phyloP scores from a whole-genome alignment of 53 echinoderm and acorn worm genomes.

The Patiria pectinifera region DNA sequence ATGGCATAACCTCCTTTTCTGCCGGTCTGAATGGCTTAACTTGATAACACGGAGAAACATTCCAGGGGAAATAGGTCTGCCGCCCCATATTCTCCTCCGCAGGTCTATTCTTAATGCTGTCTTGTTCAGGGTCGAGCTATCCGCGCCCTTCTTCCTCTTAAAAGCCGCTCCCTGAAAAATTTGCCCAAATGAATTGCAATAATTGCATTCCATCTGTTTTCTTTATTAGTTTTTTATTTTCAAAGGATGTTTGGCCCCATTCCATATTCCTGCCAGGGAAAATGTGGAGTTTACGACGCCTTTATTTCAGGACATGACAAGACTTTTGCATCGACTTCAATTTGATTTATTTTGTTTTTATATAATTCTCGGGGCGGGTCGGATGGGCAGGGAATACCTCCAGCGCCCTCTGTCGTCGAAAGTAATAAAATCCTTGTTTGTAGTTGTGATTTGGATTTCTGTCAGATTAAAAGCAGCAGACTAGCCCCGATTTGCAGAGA shows the following conservation, averaged over 20 bases:
- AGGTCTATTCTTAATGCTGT: not conserved
- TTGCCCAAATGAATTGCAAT: constrained; percentile 38
- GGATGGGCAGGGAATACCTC: too few species aligned
- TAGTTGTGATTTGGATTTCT: not conserved
- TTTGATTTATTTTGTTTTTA: too few species aligned
- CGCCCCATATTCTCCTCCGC: constrained; percentile 49
- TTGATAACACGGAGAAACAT: constrained; percentile 46
- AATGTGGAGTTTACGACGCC: not conserved
- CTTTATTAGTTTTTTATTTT: not conserved
- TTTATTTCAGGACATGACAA: too few species aligned
- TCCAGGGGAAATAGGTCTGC: constrained; percentile 50
- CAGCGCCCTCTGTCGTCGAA: too few species aligned
- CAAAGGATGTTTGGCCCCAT: constrained; percentile 6
- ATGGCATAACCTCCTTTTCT: constrained; percentile 58
- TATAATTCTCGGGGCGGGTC: too few species aligned
- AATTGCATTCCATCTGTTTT: constrained; percentile 45
- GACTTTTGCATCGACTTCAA: too few species aligned
- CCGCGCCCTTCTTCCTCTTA: constrained; percentile 10
- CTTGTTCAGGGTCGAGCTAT: constrained; percentile 42
- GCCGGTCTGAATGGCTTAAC: constrained; percentile 61
- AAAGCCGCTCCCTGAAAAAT: constrained; percentile 20
- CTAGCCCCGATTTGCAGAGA: too few species aligned
- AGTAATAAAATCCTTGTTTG: too few species aligned
- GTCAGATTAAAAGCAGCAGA: too few species aligned
- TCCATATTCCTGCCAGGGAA: not conserved